These are phyloP conservation scores for Radopholus similis DNA, from an alignment of 1,140 invertebrate genomes.

Conservation along the genomic window DNA sequence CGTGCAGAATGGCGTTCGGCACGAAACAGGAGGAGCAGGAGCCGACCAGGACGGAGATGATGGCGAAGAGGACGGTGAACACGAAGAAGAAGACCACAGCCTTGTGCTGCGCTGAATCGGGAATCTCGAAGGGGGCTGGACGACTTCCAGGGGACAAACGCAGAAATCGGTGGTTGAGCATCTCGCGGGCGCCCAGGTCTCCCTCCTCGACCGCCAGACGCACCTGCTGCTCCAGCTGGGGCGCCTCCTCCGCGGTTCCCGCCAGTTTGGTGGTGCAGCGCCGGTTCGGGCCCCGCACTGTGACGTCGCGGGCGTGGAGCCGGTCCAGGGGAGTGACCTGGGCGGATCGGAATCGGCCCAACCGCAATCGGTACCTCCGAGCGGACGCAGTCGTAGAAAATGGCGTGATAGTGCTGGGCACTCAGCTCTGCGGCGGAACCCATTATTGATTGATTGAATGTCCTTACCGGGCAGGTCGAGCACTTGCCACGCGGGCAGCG, in stretches of 20 bases:
- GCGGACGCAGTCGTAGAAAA: conserved; percentile 50
- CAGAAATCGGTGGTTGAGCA: conserved; percentile 47
- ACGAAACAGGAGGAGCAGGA: conserved; percentile 46
- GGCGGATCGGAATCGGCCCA: not conserved
- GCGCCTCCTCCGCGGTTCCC: not conserved
- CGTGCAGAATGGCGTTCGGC: conserved; percentile 43
- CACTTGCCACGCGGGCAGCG: conserved; percentile 44
- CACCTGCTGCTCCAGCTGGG: conserved; percentile 14
- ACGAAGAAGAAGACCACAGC: conserved; percentile 52
- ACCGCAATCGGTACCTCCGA: conserved; percentile 30
- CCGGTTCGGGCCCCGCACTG: not conserved
- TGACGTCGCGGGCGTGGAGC: not conserved
- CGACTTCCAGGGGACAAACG: conserved; percentile 28
- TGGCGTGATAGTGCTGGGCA: conserved; percentile 46
- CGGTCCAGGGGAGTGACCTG: conserved; percentile 26
- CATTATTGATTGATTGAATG: conserved; percentile 14
- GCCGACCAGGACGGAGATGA: conserved; percentile 52
- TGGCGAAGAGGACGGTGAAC: conserved; percentile 41
- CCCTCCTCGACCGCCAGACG: conserved; percentile 45
- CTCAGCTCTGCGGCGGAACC: conserved; percentile 28
- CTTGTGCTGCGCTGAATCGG: conserved; percentile 51
- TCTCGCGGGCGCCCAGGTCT: conserved; percentile 39
- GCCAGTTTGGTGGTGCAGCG: conserved; percentile 13
- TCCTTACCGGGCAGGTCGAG: not conserved
- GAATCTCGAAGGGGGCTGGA: not conserved